These are phyloP conservation scores for Cosmopolites sordidus DNA, from an alignment of 2,888 invertebrate genomes.

Conservation along the genomic window DNA sequence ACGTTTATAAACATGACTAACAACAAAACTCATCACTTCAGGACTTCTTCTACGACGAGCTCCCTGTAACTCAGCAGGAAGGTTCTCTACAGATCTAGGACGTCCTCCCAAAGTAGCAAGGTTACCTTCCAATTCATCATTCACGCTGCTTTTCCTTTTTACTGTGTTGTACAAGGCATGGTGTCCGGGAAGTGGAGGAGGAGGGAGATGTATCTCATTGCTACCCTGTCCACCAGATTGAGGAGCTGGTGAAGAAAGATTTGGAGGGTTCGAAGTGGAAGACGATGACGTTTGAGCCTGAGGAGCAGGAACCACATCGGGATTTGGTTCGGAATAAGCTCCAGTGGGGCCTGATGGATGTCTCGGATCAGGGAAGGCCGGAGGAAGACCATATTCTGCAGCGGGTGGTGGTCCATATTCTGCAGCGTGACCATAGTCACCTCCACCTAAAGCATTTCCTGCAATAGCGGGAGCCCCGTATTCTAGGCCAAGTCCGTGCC, in stretches of 20 bases:
- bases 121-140: slow-evolving; percentile 69
- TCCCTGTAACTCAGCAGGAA: slow-evolving; percentile 73
- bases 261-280: slow-evolving; percentile 63
- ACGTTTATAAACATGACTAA: slow-evolving; percentile 75
- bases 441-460: slow-evolving; percentile 44
- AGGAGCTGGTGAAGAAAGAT: slow-evolving; percentile 54
- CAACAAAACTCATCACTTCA: slow-evolving; percentile 59
- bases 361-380: slow-evolving; percentile 81
- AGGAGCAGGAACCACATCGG: slow-evolving; percentile 76
- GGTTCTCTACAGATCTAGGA: slow-evolving; percentile 82
- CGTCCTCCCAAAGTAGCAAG: slow-evolving; percentile 79
- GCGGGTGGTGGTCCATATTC: slow-evolving; percentile 73
- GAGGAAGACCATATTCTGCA: slow-evolving; percentile 63
- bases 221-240: slow-evolving; percentile 57
- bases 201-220: slow-evolving; percentile 72
- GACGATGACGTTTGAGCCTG: slow-evolving; percentile 66
- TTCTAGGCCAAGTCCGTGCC: slow-evolving; percentile 60
- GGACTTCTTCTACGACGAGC: slow-evolving; percentile 59
- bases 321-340: slow-evolving; percentile 77
- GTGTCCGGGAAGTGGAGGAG: slow-evolving; percentile 79
- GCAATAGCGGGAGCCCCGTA: slow-evolving; percentile 60
- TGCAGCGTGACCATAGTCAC: slow-evolving; percentile 49
- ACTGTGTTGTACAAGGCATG: slow-evolving; percentile 78
- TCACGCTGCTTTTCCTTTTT: slow-evolving; percentile 68
- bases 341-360: slow-evolving; percentile 81